Percentiles rank a stretch among this genome's conserved stretches.
Conservation (phyloP, 64 coral and sea anemone species). For the Orbicella faveolata region DNA sequence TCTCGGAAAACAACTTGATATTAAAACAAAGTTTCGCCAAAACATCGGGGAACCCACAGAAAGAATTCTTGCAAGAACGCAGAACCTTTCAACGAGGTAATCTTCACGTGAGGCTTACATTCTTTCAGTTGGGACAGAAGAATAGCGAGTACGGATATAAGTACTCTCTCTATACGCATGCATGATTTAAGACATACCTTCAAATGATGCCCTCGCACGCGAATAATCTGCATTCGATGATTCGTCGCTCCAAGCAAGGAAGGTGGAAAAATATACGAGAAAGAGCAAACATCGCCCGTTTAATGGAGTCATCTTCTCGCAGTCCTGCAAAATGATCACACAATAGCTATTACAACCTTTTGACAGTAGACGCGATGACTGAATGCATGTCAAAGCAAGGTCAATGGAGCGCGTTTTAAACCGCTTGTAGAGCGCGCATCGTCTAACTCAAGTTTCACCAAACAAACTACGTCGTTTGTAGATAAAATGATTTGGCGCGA, state of each 20-base stretch:
- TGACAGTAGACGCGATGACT: neutral
- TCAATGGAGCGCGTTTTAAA: neutral
- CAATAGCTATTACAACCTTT: conserved; percentile 6
- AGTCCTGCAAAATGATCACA: conserved; percentile 17
- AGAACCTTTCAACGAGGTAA: neutral
- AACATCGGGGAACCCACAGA: neutral
- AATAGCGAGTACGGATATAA: neutral
- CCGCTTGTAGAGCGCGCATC: neutral
- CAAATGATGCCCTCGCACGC: neutral
- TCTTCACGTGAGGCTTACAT: neutral
- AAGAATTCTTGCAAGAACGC: neutral
- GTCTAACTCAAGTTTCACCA: neutral
- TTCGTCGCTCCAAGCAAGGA: neutral
- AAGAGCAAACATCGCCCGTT: neutral
- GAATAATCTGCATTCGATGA: neutral
- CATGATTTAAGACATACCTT: conserved; percentile 1
- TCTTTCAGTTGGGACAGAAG: neutral
- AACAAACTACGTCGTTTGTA: conserved; percentile 7
- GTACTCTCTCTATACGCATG: neutral
- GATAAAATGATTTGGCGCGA: neutral
- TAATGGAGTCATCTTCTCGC: neutral
- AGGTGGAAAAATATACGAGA: neutral
- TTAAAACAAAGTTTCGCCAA: neutral
- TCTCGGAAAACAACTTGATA: neutral
- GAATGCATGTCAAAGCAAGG: conserved; percentile 3